Conservation (phyloP, 1,140 invertebrate genomes). For the Bombus confusus region DNA sequence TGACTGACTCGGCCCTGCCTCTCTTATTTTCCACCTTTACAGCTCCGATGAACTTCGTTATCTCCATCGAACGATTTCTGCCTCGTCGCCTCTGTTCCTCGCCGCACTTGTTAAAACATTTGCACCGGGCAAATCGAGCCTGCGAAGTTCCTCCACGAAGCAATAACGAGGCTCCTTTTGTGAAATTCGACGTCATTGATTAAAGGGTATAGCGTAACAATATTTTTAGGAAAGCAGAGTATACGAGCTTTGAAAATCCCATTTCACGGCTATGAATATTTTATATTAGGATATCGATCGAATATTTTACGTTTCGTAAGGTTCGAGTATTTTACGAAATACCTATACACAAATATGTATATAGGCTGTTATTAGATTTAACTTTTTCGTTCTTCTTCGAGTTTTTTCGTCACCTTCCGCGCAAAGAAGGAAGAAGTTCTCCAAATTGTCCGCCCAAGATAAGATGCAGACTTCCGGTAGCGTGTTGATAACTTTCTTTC, state of each 20-base stretch:
- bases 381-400: neutral
- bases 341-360: too few relatives aligned
- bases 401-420: neutral
- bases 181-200: neutral
- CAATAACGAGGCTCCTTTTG: neutral
- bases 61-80: conserved; percentile 3
- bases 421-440: too few relatives aligned
- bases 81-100: neutral
- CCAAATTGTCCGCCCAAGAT: neutral
- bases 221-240: neutral
- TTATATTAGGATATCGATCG: too few relatives aligned
- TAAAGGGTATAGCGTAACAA: too few relatives aligned
- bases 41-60: conserved; percentile 11
- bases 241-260: neutral
- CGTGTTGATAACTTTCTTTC: neutral
- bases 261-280: too few relatives aligned
- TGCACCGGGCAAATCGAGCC: conserved; percentile 10
- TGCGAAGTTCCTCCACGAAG: neutral
- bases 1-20: too few relatives aligned
- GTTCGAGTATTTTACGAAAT: too few relatives aligned
- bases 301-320: too few relatives aligned
- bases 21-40: neutral
- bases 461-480: neutral
- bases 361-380: neutral
- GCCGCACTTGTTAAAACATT: conserved; percentile 29